phyloP scores from a whole-genome alignment of 2,888 invertebrate genomes.

The Taphrorychus bicolor region DNA sequence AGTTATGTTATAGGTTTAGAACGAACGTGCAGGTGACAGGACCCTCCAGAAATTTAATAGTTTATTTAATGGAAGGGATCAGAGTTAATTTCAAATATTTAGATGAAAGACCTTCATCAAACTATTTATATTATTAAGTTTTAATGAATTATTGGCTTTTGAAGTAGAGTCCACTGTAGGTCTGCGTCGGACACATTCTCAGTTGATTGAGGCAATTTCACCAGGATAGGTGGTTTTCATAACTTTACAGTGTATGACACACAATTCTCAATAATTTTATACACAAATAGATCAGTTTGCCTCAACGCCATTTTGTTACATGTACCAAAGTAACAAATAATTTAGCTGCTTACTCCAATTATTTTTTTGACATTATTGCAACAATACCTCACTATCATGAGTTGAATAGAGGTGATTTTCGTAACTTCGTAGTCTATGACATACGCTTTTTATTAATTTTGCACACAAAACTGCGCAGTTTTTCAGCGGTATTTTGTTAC shows the following conservation, averaged over 20 bases:
- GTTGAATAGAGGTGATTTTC: background rate
- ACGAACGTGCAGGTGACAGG: background rate
- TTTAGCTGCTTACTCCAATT: background rate
- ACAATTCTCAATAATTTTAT: background rate
- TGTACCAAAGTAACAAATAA: background rate
- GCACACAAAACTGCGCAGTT: background rate
- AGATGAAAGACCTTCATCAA: background rate
- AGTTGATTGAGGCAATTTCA: background rate
- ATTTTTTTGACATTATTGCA: slow-evolving; percentile 11
- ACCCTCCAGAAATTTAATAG: background rate
- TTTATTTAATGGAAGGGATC: background rate
- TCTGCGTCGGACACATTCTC: background rate
- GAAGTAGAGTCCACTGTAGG: background rate
- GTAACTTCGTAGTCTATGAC: background rate
- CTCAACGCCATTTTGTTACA: background rate
- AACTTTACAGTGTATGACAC: background rate
- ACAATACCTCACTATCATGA: slow-evolving; percentile 7
- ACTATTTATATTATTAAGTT: background rate
- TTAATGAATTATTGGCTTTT: background rate
- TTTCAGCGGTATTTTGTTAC: background rate
- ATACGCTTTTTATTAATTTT: background rate
- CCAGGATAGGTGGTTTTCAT: background rate
- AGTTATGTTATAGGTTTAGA: background rate
- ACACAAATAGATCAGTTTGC: background rate
- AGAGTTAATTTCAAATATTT: background rate